Evolutionary conservation across 2,888 invertebrate genomes (phyloP).

Genomic region (Drosophila planitibia): DNA sequence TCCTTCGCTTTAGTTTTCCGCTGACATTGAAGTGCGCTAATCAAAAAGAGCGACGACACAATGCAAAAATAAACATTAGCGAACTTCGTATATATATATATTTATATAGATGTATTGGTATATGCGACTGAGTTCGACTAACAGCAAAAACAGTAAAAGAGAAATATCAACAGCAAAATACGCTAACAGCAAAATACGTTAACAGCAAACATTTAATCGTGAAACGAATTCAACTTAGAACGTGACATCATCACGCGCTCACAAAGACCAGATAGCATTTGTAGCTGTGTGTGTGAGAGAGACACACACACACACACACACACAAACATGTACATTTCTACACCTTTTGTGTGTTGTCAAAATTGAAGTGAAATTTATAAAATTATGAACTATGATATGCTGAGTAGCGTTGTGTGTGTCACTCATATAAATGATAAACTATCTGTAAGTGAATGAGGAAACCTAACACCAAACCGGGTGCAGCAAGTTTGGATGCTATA

Average conservation of each 20-base stretch:
- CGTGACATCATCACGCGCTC: constrained; percentile 81
- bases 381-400: constrained; percentile 54
- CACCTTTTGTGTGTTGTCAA: constrained; percentile 47
- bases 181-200: constrained; percentile 48
- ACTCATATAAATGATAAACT: constrained; percentile 20
- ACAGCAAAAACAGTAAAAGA: constrained; percentile 28
- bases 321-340: constrained; percentile 6
- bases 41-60: constrained; percentile 60
- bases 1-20: constrained; percentile 58
- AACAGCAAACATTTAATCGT: constrained; percentile 76
- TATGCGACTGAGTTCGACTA: constrained; percentile 25
- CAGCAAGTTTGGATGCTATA: neutral
- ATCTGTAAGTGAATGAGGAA: constrained; percentile 12
- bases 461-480: neutral
- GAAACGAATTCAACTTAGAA: constrained; percentile 75
- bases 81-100: constrained; percentile 58
- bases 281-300: constrained; percentile 23
- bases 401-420: constrained; percentile 10
- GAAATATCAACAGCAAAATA: constrained; percentile 20
- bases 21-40: constrained; percentile 65
- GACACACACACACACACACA: neutral
- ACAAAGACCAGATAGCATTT: constrained; percentile 56
- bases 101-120: constrained; percentile 18
- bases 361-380: constrained; percentile 52
- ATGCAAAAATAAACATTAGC: constrained; percentile 78